These are phyloP conservation scores for Zeuzera pyrina DNA, from an alignment of 2,888 invertebrate genomes.

Conservation along the genomic window DNA sequence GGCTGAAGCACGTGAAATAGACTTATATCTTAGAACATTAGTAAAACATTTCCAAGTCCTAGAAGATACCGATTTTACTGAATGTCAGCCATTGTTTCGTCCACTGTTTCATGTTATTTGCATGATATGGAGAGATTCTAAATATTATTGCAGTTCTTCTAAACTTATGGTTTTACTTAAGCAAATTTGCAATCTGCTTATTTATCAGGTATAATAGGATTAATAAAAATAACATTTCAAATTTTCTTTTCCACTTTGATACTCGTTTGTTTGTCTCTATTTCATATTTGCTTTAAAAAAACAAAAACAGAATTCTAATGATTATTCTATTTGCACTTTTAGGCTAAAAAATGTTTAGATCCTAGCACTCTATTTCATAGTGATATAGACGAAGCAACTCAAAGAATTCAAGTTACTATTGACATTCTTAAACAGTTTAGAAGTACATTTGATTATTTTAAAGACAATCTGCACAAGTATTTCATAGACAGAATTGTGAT, in stretches of 20 bases:
- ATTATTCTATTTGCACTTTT: conserved; percentile 24
- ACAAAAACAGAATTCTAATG: conserved; percentile 1
- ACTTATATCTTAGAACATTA: conserved; percentile 87
- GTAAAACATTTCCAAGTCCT: conserved; percentile 85
- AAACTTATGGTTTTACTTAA: conserved; percentile 91
- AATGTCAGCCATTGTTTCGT: conserved; percentile 81
- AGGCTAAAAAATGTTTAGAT: conserved; percentile 92
- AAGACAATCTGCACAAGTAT: conserved; percentile 77
- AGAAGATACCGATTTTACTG: conserved; percentile 90
- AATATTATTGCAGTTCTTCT: conserved; percentile 90
- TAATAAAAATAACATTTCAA: conserved; percentile 1
- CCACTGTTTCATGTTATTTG: conserved; percentile 91
- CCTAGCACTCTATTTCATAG: conserved; percentile 94
- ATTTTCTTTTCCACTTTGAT: background rate
- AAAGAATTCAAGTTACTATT: conserved; percentile 81
- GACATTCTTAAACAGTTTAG: conserved; percentile 77
- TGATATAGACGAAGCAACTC: conserved; percentile 94
- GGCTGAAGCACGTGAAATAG: conserved; percentile 93
- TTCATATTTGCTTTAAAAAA: background rate
- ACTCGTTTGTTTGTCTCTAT: background rate
- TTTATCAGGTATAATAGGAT: conserved; percentile 81
- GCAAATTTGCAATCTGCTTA: conserved; percentile 92
- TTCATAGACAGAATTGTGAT: conserved; percentile 74
- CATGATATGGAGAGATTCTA: conserved; percentile 91
- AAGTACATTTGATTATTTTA: conserved; percentile 78